Conservation (phyloP, 2,113 vertebrate genomes). For the Scatophagus argus region DNA sequence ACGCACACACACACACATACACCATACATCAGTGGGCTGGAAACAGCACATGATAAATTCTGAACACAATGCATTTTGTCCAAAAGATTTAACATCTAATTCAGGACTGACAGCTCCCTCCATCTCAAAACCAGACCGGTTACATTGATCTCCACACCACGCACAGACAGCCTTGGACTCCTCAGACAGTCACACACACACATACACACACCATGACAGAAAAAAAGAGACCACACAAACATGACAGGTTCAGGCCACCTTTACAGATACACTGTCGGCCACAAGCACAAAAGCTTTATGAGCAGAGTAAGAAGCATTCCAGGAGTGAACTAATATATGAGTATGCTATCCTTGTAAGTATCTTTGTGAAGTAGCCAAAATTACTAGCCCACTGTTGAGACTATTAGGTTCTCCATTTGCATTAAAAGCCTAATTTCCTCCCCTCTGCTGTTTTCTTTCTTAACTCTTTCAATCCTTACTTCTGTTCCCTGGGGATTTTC, state of each 20-base stretch:
- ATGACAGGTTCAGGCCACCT: conserved; percentile 7
- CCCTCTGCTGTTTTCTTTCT: conserved; percentile 38
- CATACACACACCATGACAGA: conserved; percentile 21
- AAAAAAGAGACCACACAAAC: conserved; percentile 30
- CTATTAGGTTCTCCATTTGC: conserved; percentile 27
- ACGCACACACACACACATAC: conserved; percentile 48
- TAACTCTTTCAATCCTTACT: conserved; percentile 41
- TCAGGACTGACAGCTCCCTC: conserved; percentile 83
- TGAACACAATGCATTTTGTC: conserved; percentile 87
- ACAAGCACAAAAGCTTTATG: background rate
- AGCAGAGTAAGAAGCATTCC: background rate
- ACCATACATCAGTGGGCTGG: conserved; percentile 82
- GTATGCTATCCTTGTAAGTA: no score
- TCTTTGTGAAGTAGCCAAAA: conserved; percentile 16
- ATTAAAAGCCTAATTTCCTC: conserved; percentile 37
- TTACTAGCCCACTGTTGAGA: conserved; percentile 10
- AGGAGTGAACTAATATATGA: background rate
- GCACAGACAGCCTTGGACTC: conserved; percentile 80
- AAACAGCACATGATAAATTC: conserved; percentile 87
- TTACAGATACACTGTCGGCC: conserved; percentile 6
- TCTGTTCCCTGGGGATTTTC: conserved; percentile 51
- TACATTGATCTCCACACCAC: conserved; percentile 79
- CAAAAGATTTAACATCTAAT: conserved; percentile 90
- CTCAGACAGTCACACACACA: conserved; percentile 42
- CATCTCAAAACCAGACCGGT: conserved; percentile 73